Base-by-base conservation (phyloP, 2,797 vertebrate species). In the Halcyon leucocephala region DNA sequence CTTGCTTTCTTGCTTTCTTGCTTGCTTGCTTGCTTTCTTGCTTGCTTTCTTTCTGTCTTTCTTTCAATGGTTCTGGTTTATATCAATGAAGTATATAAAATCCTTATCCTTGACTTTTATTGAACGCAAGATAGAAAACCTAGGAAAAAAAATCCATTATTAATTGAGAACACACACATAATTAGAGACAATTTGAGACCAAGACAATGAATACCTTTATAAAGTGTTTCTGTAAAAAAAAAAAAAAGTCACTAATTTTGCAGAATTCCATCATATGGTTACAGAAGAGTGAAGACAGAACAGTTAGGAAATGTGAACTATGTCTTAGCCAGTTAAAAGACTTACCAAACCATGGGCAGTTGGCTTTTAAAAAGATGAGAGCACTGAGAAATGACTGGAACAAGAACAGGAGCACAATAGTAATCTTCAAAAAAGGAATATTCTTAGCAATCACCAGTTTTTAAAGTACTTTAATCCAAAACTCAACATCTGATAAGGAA, bases 401-500 rank as follows among this genome's bases (percentile, higher is more conserved):
- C 4, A 3, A 87, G 39, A 91, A 69, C 33, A 82, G 55, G 77
- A 87, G 20, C 33, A 33, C 14, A 28, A 17, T 17, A 67, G 14
- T 22, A 80, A 67, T 26, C 15, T 20, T 77, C 19, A 58, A 37
- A 52, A 82, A 62, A 5, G 10, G 18, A 71, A 19, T 29, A 48
- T 48, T 77, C 46, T 82, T 70, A 77, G 29, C 24, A 64, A 78
- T 71, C 71, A 8, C 8, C 0, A 37, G 52, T 91, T 94, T 64
- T 1, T 12, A 82, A 82, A 70, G 12, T 58, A 29, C 12, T 93
- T 89, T 70, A 91, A 51, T 77, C 13, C 44, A 44, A 91, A 92
- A 60, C 5, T 55, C 57, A 94, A 24, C 22, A 71, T 78, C 57
- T 83, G 72, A 94, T 93, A 97, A 83, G 37, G 44, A 90, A 91